A percentile compares a stretch with the other conserved stretches of the same genome.
Conservation (phyloP, 2,888 invertebrate genomes). For the Torymus texanus region DNA sequence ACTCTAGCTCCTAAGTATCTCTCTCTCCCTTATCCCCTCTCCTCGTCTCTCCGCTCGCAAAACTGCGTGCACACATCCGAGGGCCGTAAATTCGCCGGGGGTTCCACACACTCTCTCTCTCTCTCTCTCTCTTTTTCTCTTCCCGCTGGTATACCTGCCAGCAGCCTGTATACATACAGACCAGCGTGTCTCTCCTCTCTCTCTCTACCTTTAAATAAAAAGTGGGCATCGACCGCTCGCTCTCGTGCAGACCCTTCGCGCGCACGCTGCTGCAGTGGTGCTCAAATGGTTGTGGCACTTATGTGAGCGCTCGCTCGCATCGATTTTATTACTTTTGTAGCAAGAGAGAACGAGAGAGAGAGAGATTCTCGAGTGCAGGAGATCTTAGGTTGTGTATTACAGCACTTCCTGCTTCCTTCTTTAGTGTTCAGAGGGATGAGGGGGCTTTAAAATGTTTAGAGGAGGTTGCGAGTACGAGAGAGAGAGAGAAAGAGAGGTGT, state of each 20-base stretch:
- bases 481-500: too few relatives aligned
- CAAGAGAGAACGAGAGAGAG: background rate
- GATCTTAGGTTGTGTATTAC: too few relatives aligned
- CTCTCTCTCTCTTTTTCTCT: background rate
- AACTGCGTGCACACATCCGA: too few relatives aligned
- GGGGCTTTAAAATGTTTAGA: conserved; percentile 34
- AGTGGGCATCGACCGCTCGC: conserved; percentile 47
- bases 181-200: conserved; percentile 10
- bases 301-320: conserved; percentile 13
- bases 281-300: conserved; percentile 24
- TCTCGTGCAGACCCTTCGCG: conserved; percentile 42
- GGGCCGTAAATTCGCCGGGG: background rate
- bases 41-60: too few relatives aligned
- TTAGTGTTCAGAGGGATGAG: too few relatives aligned
- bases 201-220: conserved; percentile 48
- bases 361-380: too few relatives aligned
- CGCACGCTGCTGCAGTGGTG: conserved; percentile 36
- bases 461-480: background rate
- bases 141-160: conserved; percentile 27
- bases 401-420: conserved; percentile 49
- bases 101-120: background rate
- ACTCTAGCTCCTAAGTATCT: too few relatives aligned
- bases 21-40: too few relatives aligned
- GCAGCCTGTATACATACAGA: conserved; percentile 22
- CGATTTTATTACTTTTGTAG: conserved; percentile 51